A percentile compares a stretch with the other conserved stretches of the same genome.
These are phyloP conservation scores for Glyptemys insculpta DNA, from an alignment of 2,797 vertebrate species.

Conservation along the genomic window DNA sequence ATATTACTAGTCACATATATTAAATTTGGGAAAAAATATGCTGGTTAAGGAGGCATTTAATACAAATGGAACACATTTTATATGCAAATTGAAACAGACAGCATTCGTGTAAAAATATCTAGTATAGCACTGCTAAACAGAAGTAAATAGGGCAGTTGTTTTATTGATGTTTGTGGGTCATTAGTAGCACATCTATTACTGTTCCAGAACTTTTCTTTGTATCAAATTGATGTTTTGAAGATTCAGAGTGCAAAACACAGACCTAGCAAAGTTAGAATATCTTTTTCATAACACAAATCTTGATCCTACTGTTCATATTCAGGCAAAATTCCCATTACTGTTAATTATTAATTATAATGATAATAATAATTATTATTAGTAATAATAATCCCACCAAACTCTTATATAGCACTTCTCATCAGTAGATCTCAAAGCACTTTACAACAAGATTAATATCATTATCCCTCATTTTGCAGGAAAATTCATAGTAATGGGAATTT, in stretches of 20 bases:
- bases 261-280: slow-evolving; percentile 6
- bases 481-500: not conserved
- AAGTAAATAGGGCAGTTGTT: not conserved
- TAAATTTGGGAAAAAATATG: fast-evolving
- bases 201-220: not conserved
- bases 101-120: not conserved
- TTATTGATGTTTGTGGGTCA: slow-evolving; percentile 37
- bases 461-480: not conserved
- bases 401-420: slow-evolving; percentile 61
- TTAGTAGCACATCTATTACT: not conserved
- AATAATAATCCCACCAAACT: slow-evolving; percentile 6
- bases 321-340: slow-evolving; percentile 41
- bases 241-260: slow-evolving; percentile 51
- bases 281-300: not conserved
- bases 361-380: no score
- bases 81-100: slow-evolving; percentile 4
- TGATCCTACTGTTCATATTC: slow-evolving; percentile 51
- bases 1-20: not conserved
- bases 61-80: slow-evolving; percentile 33
- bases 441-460: slow-evolving; percentile 1
- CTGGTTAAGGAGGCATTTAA: not conserved
- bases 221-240: not conserved
- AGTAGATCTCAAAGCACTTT: slow-evolving; percentile 37
- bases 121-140: slow-evolving; percentile 22
- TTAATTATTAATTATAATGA: slow-evolving; percentile 6